Evolutionary conservation across 35 echinoderm and acorn worm genomes (phyloP).

Genomic region (Acanthaster planci): DNA sequence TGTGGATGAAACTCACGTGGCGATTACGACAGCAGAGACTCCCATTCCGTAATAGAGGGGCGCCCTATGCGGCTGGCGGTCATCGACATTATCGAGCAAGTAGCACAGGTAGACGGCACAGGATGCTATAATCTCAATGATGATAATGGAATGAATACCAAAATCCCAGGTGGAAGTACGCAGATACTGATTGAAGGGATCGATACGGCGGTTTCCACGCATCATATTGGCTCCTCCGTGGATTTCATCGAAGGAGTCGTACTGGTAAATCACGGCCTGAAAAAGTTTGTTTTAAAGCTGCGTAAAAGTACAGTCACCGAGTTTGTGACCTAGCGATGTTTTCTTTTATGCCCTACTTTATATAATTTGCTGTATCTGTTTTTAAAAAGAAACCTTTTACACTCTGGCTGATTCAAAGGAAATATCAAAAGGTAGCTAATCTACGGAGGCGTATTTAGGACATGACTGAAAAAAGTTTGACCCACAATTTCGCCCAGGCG

Average conservation of each 20-base stretch:
- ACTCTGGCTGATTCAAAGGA: too few species aligned
- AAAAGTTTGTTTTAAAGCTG: too few species aligned
- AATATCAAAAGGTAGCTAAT: too few species aligned
- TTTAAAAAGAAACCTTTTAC: too few species aligned
- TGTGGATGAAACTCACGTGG: conserved; percentile 75
- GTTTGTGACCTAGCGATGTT: too few species aligned
- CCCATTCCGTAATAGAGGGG: conserved; percentile 80
- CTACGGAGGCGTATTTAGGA: too few species aligned
- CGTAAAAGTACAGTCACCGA: too few species aligned
- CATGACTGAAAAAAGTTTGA: too few species aligned
- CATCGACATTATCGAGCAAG: conserved; percentile 72
- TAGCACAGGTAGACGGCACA: conserved; percentile 63
- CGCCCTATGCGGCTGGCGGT: conserved; percentile 42
- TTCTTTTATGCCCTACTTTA: too few species aligned
- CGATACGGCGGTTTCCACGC: conserved; percentile 75
- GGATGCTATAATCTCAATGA: conserved; percentile 65
- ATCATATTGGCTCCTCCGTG: conserved; percentile 71
- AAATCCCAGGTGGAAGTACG: conserved; percentile 46
- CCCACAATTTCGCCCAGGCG: too few species aligned
- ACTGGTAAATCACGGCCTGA: not conserved
- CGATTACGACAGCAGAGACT: conserved; percentile 59
- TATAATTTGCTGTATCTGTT: too few species aligned
- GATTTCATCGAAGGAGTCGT: conserved; percentile 67
- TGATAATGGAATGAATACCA: conserved; percentile 42
- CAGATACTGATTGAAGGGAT: conserved; percentile 67